These are phyloP conservation scores for Pampusana beccarii DNA, from an alignment of 2,113 vertebrate species.

Conservation along the genomic window DNA sequence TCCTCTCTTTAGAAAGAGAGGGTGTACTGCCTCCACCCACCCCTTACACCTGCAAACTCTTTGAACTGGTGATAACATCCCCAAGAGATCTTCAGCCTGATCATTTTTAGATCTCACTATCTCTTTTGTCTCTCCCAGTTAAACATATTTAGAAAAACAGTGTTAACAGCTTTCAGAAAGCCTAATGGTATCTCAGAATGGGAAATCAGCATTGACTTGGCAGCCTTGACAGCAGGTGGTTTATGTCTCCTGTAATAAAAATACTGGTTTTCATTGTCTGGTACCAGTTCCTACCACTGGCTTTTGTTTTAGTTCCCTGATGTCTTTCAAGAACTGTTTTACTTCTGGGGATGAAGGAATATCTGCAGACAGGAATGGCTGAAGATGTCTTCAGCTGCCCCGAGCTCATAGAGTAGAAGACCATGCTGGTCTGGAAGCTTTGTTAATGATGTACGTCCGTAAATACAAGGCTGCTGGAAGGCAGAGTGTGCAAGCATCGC, in stretches of 20 bases:
- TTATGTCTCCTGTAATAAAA: not conserved
- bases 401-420: not conserved
- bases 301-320: not conserved
- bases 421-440: not conserved
- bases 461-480: not conserved
- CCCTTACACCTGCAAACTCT: not conserved
- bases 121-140: not conserved
- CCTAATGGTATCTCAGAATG: not conserved
- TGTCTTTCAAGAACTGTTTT: not conserved
- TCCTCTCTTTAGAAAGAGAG: not conserved
- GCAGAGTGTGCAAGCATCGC: not conserved
- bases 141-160: not conserved
- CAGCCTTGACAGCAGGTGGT: not conserved
- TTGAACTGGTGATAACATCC: not conserved
- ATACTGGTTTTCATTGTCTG: not conserved
- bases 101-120: not conserved
- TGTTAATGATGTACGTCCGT: not conserved
- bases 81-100: not conserved
- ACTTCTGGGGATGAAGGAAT: not conserved
- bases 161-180: not conserved
- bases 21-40: fast-evolving
- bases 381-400: not conserved
- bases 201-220: not conserved
- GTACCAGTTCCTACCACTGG: not conserved
- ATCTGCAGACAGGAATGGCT: not conserved